A percentile compares a stretch with the other conserved stretches of the same genome.
These are phyloP conservation scores for Diabrotica undecimpunctata DNA, from an alignment of 1,140 invertebrate genomes.

Conservation along the genomic window DNA sequence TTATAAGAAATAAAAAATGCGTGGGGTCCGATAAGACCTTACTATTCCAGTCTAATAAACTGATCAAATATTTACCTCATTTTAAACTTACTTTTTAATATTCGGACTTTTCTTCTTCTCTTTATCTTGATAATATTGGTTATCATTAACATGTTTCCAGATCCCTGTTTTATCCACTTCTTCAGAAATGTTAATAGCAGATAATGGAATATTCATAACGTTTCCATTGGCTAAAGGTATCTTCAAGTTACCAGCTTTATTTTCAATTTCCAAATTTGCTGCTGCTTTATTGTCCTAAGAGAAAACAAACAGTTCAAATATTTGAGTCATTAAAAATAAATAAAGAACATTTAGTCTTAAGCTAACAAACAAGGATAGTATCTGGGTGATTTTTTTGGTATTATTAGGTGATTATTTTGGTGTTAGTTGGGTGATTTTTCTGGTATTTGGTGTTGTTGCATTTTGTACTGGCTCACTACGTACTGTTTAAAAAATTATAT, in stretches of 20 bases:
- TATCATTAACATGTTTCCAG: slow-evolving; percentile 87
- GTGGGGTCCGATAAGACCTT: too few relatives aligned
- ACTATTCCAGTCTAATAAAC: too few relatives aligned
- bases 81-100: slow-evolving; percentile 41
- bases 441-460: too few relatives aligned
- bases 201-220: slow-evolving; percentile 85
- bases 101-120: slow-evolving; percentile 47
- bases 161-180: slow-evolving; percentile 90
- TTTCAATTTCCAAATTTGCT: slow-evolving; percentile 28
- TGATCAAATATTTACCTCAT: too few relatives aligned
- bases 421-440: too few relatives aligned
- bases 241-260: slow-evolving; percentile 63
- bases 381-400: too few relatives aligned
- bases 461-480: too few relatives aligned
- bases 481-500: too few relatives aligned
- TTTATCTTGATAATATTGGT: slow-evolving; percentile 48
- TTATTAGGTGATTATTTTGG: too few relatives aligned
- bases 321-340: neutral
- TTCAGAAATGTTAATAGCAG: slow-evolving; percentile 87
- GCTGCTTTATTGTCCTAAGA: neutral
- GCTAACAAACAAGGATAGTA: slow-evolving; percentile 1
- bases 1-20: too few relatives aligned
- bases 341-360: neutral
- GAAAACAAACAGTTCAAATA: neutral
- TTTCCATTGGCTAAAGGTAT: slow-evolving; percentile 88